These are phyloP conservation scores for Acrobasis repandana DNA, from an alignment of 2,888 invertebrate genomes.

Conservation along the genomic window DNA sequence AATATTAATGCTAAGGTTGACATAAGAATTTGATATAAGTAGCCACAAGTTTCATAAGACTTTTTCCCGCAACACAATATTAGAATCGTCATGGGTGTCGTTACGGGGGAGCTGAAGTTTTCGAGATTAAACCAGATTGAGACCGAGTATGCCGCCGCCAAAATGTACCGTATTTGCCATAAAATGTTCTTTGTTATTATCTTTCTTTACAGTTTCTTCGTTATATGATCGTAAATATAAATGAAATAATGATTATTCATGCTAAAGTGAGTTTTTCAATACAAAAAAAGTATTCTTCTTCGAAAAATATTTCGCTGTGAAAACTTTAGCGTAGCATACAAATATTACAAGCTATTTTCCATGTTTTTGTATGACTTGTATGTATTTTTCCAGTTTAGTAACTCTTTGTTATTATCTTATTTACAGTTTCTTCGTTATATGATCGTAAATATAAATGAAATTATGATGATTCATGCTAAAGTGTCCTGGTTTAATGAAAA, in stretches of 20 bases:
- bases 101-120: conserved; percentile 7
- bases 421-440: too few species aligned
- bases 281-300: background rate
- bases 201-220: background rate
- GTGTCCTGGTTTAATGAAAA: background rate
- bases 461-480: too few species aligned
- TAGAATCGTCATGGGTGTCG: conserved; percentile 6
- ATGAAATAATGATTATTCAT: too few species aligned
- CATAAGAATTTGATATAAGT: conserved; percentile 7
- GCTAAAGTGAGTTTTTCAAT: background rate
- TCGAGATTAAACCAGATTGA: conserved; percentile 8
- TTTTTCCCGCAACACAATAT: conserved; percentile 12
- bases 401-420: too few species aligned
- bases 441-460: too few species aligned
- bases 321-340: too few species aligned
- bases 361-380: too few species aligned
- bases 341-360: too few species aligned
- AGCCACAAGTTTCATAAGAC: conserved; percentile 9
- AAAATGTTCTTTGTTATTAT: background rate
- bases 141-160: background rate
- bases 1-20: conserved; percentile 4
- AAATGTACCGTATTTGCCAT: background rate
- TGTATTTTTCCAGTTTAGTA: too few species aligned
- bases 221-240: too few species aligned
- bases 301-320: background rate